Evolutionary conservation across 1,140 invertebrate genomes (phyloP), one percentile per base, ranked within the genome.

Genomic region (Pogonomyrmex californicus): DNA sequence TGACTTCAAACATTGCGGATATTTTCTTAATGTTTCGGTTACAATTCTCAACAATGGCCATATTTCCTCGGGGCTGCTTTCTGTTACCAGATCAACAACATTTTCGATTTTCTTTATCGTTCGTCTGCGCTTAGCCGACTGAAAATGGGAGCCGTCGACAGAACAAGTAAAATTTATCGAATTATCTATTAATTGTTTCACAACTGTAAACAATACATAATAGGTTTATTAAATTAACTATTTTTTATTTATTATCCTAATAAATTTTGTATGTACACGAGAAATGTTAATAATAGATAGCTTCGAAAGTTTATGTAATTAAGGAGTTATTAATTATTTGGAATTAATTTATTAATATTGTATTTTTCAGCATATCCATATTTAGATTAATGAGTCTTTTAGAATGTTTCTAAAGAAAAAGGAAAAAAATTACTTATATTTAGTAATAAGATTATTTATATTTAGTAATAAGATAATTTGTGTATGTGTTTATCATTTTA

Each of bases 1-100:
- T 4, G 87, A 63, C 63, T 92, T 92, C 38, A 96, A 76, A 23
- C 92, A 85, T 56, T 93, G 68, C 4, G 96, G 95, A 93, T 96
- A 95, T 82, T 93, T 94, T 65, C 86, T 91, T 23, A 95, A 75
- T 23, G 94, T 90, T 66, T 76, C 87, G 6, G 86, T 88, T 7
- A 94, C 79, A 33, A 95, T 90, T 78, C 92, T 92, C 58, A 94
- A 63, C 10, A 90, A 86, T 4, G 91, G 77, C 91, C 91, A 93
- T 3, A 85, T 83, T 81, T 78, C 77, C 63, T 92, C 89, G 7
- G 88, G 73, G 78, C 87, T 88, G 17, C 60, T 86, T 38, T 88
- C 75, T 41, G 38, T 83, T 7, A 94, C 49, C 36, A 93, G 47
- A 51, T 94, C 88, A 33, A 92, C 49, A 3, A 92, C 58, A 17